These are phyloP conservation scores for Micromys minutus DNA, from an alignment of 2,113 vertebrate genomes.

Conservation along the genomic window DNA sequence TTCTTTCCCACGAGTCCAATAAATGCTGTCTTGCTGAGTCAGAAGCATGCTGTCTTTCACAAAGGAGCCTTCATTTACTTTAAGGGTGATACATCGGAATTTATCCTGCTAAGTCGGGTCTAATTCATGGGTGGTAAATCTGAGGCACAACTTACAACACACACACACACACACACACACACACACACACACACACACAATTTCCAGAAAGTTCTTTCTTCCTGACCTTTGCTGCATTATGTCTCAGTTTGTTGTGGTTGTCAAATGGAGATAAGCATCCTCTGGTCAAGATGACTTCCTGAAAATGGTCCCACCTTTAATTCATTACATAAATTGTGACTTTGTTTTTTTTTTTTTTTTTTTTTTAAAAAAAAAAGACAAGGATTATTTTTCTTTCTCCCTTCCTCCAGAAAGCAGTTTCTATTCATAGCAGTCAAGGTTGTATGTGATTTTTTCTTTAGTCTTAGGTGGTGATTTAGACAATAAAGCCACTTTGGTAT, in stretches of 20 bases:
- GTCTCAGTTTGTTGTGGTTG: slow-evolving; percentile 71
- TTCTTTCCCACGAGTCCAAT: slow-evolving; percentile 77
- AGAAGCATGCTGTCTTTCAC: slow-evolving; percentile 38
- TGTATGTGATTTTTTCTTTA: slow-evolving; percentile 9
- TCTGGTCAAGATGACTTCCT: slow-evolving; percentile 72
- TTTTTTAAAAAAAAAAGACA: slow-evolving; percentile 56
- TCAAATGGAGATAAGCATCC: slow-evolving; percentile 65
- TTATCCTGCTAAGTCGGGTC: slow-evolving; percentile 14
- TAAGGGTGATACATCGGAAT: neutral
- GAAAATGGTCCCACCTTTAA: slow-evolving; percentile 63
- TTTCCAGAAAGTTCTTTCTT: slow-evolving; percentile 38
- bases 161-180: neutral
- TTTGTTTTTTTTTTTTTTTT: too few species aligned
- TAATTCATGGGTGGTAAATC: neutral
- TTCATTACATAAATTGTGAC: slow-evolving; percentile 67
- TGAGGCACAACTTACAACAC: neutral
- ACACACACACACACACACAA: neutral
- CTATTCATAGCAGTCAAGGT: slow-evolving; percentile 56
- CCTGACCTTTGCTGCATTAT: neutral
- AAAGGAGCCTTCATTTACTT: neutral
- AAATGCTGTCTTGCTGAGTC: slow-evolving; percentile 74
- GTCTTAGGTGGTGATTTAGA: slow-evolving; percentile 55
- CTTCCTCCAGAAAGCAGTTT: slow-evolving; percentile 52
- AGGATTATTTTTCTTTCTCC: neutral
- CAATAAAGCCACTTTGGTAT: slow-evolving; percentile 59